These are phyloP conservation scores for Xestia sexstrigata DNA, from an alignment of 2,888 invertebrate genomes.

Conservation along the genomic window DNA sequence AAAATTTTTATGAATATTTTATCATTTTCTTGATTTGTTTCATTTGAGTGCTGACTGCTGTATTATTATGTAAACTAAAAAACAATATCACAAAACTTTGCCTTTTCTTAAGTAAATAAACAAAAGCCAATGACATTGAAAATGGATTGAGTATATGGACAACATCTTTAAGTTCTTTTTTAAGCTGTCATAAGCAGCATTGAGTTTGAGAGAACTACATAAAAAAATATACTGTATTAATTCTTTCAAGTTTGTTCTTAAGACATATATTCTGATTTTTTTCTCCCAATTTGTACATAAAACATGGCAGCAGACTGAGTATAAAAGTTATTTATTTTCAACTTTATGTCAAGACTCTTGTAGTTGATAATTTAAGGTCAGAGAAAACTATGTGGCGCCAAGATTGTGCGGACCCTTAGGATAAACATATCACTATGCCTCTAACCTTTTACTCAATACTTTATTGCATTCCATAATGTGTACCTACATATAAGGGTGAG, in stretches of 20 bases:
- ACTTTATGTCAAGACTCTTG: not conserved
- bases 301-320: not conserved
- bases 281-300: not conserved
- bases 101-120: not conserved
- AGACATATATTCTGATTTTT: not conserved
- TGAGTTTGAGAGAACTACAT: not conserved
- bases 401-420: not conserved
- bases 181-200: not conserved
- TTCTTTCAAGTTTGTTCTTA: not conserved
- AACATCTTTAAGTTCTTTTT: not conserved
- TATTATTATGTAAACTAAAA: no score
- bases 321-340: not conserved
- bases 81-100: not conserved
- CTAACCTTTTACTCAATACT: no score
- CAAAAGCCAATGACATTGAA: conserved; percentile 7
- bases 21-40: not conserved
- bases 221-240: not conserved
- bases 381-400: not conserved
- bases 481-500: no score
- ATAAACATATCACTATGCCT: not conserved
- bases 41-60: no score
- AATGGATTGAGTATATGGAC: conserved; percentile 3
- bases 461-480: no score
- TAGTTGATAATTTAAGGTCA: not conserved
- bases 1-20: not conserved